A percentile compares a stretch with the other conserved stretches of the same genome.
Evolutionary conservation across 1,140 invertebrate species (phyloP).

Genomic region (Drosophila azteca): DNA sequence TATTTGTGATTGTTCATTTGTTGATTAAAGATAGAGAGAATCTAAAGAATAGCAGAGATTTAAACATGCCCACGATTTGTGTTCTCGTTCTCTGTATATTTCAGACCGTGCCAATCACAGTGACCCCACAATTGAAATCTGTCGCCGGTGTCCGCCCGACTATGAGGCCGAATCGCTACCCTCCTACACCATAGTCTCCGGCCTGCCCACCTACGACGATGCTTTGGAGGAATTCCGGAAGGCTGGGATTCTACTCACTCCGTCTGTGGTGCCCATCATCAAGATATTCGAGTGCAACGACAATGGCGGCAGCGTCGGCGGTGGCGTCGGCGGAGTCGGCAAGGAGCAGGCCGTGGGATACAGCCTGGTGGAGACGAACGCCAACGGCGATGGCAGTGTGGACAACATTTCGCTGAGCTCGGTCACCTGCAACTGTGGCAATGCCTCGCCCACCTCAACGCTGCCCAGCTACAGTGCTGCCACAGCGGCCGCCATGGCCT

Average conservation of each 20-base stretch:
- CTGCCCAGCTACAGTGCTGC: constrained; percentile 69
- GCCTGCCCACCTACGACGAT: constrained; percentile 87
- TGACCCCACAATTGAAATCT: constrained; percentile 74
- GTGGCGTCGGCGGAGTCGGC: neutral
- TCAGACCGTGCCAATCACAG: constrained; percentile 74
- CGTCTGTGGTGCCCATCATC: constrained; percentile 72
- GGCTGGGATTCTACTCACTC: constrained; percentile 75
- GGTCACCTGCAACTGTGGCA: constrained; percentile 63
- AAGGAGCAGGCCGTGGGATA: constrained; percentile 68
- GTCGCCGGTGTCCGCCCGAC: constrained; percentile 76
- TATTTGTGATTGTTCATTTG: constrained; percentile 21
- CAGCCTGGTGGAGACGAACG: constrained; percentile 60
- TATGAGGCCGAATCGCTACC: constrained; percentile 85
- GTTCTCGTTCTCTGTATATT: too few relatives aligned
- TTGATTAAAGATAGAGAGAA: neutral
- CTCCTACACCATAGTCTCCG: constrained; percentile 87
- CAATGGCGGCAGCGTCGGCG: constrained; percentile 15
- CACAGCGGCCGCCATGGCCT: constrained; percentile 48
- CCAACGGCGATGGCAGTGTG: constrained; percentile 24
- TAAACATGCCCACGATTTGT: too few relatives aligned
- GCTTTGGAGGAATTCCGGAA: constrained; percentile 85
- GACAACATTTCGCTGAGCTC: constrained; percentile 67
- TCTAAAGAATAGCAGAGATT: too few relatives aligned
- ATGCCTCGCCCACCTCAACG: constrained; percentile 46
- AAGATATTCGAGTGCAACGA: constrained; percentile 74